Conservation (phyloP, 1,140 invertebrate genomes). For the Trachelipus rathkii region DNA sequence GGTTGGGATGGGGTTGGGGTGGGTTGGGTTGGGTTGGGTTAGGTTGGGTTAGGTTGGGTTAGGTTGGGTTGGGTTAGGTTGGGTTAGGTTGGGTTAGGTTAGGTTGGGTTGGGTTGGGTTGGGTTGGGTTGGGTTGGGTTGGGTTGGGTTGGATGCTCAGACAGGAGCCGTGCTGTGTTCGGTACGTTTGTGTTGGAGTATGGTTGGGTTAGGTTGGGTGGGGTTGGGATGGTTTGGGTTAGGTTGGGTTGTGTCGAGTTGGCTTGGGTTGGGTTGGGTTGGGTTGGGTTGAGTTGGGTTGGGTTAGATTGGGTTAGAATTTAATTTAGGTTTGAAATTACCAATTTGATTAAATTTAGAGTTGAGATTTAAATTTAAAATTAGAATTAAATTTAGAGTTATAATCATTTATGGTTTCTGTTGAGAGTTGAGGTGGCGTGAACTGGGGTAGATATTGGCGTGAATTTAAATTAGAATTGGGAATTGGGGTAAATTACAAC, state of each 20-base stretch:
- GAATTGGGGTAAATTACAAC: no score
- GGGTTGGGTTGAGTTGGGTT: constrained; percentile 17
- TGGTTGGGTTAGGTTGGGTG: constrained; percentile 13
- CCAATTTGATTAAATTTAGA: no score
- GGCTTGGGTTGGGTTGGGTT: constrained; percentile 17
- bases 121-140: constrained; percentile 19
- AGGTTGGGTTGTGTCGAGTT: constrained; percentile 14
- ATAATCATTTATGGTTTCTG: no score
- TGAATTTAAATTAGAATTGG: no score
- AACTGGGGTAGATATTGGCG: no score
- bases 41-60: constrained; percentile 16
- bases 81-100: constrained; percentile 16
- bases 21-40: constrained; percentile 17
- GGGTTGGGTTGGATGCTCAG: constrained; percentile 16
- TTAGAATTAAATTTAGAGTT: no score
- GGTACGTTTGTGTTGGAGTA: constrained; percentile 10
- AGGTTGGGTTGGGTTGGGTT: constrained; percentile 17
- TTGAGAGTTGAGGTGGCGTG: no score
- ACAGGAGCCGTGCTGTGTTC: not conserved
- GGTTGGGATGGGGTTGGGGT: no score
- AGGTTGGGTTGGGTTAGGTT: constrained; percentile 16
- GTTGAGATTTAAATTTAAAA: no score
- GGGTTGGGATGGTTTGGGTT: constrained; percentile 13
- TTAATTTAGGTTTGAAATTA: no score
- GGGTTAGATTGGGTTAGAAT: constrained; percentile 14